Conservation (phyloP, 1,140 invertebrate genomes). For the Lethrus apterus region DNA sequence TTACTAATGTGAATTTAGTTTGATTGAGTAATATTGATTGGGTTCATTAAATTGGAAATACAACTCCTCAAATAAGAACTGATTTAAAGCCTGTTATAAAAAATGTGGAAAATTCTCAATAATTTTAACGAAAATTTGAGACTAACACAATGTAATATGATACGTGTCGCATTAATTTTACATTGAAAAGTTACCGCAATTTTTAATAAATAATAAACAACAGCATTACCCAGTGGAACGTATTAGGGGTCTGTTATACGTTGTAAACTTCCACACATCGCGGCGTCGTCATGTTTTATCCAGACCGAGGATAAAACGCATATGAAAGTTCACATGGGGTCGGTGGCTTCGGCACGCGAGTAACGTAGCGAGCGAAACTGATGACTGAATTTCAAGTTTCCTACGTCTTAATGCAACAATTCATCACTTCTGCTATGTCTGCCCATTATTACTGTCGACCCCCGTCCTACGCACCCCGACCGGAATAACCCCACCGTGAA, state of each 20-base stretch:
- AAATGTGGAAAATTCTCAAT: too few species aligned
- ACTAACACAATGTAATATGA: neutral
- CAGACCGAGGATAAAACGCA: conserved; percentile 8
- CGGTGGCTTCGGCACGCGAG: conserved; percentile 18
- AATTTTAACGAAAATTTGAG: conserved; percentile 1
- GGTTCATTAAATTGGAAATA: too few species aligned
- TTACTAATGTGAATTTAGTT: too few species aligned
- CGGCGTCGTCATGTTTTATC: conserved; percentile 1
- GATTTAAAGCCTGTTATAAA: too few species aligned
- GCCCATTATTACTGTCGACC: conserved; percentile 16
- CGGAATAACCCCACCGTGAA: too few species aligned
- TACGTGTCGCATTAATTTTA: neutral
- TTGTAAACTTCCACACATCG: too few species aligned
- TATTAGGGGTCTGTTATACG: too few species aligned
- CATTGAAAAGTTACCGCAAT: neutral
- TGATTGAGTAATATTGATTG: too few species aligned
- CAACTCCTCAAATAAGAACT: too few species aligned
- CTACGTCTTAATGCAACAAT: conserved; percentile 30
- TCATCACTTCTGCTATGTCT: conserved; percentile 25
- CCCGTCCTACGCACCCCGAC: conserved; percentile 2
- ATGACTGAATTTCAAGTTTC: conserved; percentile 30
- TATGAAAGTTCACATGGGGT: conserved; percentile 18
- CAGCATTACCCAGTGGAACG: conserved; percentile 1
- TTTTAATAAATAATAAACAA: conserved; percentile 1
- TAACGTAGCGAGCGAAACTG: conserved; percentile 29